Base-by-base conservation (phyloP, 1,140 invertebrate genomes). In the Atta texana region DNA sequence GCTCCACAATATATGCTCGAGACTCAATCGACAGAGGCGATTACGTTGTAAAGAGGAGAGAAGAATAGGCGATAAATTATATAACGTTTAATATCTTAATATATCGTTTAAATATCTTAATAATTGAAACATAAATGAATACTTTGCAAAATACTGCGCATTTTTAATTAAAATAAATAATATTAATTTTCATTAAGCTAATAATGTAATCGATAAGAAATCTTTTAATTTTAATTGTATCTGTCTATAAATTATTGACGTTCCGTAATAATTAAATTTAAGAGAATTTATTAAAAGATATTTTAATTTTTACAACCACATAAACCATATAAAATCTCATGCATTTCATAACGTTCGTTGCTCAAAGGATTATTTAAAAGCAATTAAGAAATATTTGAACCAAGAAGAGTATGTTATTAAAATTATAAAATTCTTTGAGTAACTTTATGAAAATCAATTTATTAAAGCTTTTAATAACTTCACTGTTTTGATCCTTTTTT, bases 1-100 rank as follows among this genome's bases (percentile, higher is more conserved):
- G 16, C 49, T 31, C 31, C 51, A 51, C 49, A 81, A 69, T 80
- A 80, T 68, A 80, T 69, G 31, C 18, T 66, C 24, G 75, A 31
- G 21, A 64, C 4, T 77, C 57, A 34, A 63, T 44, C 14, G 57
- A 28, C 34, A 31, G n/a, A 39, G 21, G 31, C 10, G 57, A 44
- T 68, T 68, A 55, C 34, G 18, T 2, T 39, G 8, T n/a, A 39
- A 49, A 55, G n/a, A 77, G 39, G 8, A 63, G 63, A 34, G 31
- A 78, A 66, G 49, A n/a, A 28, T 24, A 24, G 14, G 10, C 44
- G 16, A 16, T 55, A 69, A 80, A 55, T 81, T 55, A 31, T 31
- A 31, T 31, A 39, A 4, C 3, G 2, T 69, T 68, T 44, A 21
- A 66, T n/a, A 34, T 31, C n/a, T n/a, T n/a, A n/a, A n/a, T n/a